Conservation (phyloP, 92 coral and sea anemone genomes). For the Parazoanthus swiftii region DNA sequence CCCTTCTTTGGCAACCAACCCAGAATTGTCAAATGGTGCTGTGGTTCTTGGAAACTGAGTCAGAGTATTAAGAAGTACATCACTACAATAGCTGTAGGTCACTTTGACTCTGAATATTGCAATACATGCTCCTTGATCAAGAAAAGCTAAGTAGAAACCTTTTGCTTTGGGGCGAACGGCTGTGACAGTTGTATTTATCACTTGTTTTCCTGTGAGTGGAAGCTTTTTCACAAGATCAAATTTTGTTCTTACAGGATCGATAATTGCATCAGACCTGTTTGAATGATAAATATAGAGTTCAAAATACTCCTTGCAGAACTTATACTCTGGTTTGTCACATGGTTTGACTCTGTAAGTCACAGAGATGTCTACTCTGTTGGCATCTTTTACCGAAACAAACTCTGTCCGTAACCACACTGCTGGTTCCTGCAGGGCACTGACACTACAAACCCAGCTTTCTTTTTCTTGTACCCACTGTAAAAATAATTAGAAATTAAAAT, state of each 20-base stretch:
- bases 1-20: background rate
- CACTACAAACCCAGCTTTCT: constrained; percentile 10
- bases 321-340: background rate
- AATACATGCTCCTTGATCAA: constrained; percentile 24
- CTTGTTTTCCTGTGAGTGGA: background rate
- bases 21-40: constrained; percentile 19
- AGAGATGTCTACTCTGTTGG: constrained; percentile 27
- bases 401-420: constrained; percentile 23
- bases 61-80: background rate
- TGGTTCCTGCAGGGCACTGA: background rate
- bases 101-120: background rate
- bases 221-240: background rate
- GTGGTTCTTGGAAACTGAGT: constrained; percentile 25
- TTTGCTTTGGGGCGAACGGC: constrained; percentile 24
- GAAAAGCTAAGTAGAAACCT: constrained; percentile 22
- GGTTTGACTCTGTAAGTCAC: constrained; percentile 5
- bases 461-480: background rate
- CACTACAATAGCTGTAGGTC: constrained; percentile 24
- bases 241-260: background rate
- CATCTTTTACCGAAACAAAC: background rate
- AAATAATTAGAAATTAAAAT: background rate
- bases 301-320: constrained; percentile 12
- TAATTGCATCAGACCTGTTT: background rate
- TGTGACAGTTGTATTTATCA: background rate
- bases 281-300: constrained; percentile 16